These are phyloP conservation scores for Hemistola chrysoprasaria DNA, from an alignment of 2,888 invertebrate species.

Conservation along the genomic window DNA sequence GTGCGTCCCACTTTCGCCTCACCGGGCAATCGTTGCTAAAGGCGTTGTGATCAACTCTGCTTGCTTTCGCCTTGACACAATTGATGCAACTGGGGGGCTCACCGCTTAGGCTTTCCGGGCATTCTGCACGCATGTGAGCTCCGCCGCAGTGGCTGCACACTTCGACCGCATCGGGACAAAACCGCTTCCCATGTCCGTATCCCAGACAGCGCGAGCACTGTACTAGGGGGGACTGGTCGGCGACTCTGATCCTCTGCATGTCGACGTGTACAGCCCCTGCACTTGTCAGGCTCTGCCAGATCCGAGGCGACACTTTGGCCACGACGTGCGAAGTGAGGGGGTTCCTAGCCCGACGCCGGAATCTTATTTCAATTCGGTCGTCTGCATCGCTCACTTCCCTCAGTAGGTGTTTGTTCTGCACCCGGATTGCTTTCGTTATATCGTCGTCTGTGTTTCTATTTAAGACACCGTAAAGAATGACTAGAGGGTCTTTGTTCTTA, in stretches of 20 bases:
- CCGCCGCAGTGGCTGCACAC: slow-evolving; percentile 29
- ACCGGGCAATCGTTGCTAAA: not conserved
- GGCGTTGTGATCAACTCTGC: not conserved
- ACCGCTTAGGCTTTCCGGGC: slow-evolving; percentile 3
- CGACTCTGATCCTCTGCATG: slow-evolving; percentile 5
- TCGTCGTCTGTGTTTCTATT: too few species aligned
- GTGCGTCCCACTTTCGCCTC: not conserved
- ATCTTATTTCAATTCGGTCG: not conserved
- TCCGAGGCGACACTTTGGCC: not conserved
- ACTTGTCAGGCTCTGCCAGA: not conserved
- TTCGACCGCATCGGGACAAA: slow-evolving; percentile 18
- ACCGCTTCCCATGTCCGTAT: not conserved
- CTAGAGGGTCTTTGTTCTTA: slow-evolving; percentile 1
- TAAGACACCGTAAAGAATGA: too few species aligned
- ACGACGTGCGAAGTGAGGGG: not conserved
- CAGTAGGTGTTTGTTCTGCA: too few species aligned
- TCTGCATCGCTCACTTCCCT: too few species aligned
- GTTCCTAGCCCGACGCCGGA: not conserved
- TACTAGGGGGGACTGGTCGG: slow-evolving; percentile 23
- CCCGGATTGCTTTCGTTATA: too few species aligned
- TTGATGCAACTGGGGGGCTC: not conserved
- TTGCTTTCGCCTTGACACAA: not conserved
- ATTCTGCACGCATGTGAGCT: slow-evolving; percentile 14
- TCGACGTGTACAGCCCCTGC: slow-evolving; percentile 4
- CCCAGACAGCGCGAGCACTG: slow-evolving; percentile 16